Conservation (phyloP, 2,113 vertebrate species). For the Eurypyga helias region DNA sequence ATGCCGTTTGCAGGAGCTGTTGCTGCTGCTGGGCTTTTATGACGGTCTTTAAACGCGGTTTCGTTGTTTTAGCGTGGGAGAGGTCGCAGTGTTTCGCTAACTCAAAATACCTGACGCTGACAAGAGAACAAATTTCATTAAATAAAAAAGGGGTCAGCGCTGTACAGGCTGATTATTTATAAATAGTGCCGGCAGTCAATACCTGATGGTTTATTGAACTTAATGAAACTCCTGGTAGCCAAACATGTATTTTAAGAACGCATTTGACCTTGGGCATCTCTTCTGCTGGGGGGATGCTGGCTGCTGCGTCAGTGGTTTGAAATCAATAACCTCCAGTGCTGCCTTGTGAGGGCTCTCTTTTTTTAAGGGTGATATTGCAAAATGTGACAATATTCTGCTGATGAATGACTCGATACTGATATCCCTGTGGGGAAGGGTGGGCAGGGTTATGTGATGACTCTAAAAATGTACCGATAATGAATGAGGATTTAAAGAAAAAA, state of each 20-base stretch:
- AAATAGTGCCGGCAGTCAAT: conserved; percentile 26
- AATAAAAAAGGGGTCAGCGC: conserved; percentile 12
- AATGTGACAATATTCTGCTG: conserved; percentile 60
- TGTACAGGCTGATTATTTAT: conserved; percentile 51
- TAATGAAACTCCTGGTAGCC: conserved; percentile 47
- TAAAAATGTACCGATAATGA: conserved; percentile 11
- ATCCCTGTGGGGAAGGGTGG: neutral
- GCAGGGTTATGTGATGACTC: neutral
- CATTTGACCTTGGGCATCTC: conserved; percentile 50
- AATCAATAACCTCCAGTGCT: conserved; percentile 44
- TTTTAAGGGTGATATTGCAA: conserved; percentile 44
- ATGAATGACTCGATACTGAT: neutral
- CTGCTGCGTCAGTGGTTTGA: conserved; percentile 55
- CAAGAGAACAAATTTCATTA: conserved; percentile 44
- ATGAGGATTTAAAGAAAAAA: neutral
- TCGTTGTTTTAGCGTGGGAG: neutral
- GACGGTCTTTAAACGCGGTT: neutral
- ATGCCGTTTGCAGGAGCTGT: neutral
- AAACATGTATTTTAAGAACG: conserved; percentile 60
- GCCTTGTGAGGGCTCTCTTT: neutral
- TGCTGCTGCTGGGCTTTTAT: neutral
- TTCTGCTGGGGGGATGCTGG: conserved; percentile 10
- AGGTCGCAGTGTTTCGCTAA: neutral
- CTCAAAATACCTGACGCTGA: conserved; percentile 20
- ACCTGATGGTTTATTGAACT: conserved; percentile 43